phyloP scores from a whole-genome alignment of 2,797 vertebrate species.

The Eulemur rubriventer region DNA sequence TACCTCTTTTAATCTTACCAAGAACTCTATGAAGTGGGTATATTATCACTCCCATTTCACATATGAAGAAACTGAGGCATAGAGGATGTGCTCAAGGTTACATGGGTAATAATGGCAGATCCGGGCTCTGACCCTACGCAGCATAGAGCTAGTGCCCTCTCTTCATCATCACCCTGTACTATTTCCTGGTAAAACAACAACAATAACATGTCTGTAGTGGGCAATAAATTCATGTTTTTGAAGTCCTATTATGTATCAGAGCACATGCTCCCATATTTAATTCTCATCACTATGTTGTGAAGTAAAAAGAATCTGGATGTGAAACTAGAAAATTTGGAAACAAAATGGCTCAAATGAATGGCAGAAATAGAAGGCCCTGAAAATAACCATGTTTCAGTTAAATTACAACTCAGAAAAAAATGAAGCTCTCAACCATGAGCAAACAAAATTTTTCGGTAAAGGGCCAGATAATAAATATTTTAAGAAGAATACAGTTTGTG shows the following conservation, averaged over 20 bases:
- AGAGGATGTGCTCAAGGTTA: neutral
- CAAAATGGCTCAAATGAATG: neutral
- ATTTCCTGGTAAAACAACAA: neutral
- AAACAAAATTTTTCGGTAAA: neutral
- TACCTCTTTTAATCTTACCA: neutral
- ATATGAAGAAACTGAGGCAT: neutral
- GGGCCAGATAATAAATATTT: neutral
- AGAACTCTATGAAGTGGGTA: neutral
- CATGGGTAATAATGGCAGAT: neutral
- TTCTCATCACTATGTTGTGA: neutral
- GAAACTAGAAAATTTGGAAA: neutral
- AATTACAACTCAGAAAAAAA: conserved; percentile 23
- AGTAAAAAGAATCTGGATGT: neutral
- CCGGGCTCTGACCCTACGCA: neutral
- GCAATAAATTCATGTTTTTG: neutral
- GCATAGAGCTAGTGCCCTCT: neutral
- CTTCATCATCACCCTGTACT: neutral
- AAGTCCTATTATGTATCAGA: neutral
- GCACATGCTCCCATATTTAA: neutral
- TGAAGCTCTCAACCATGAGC: neutral
- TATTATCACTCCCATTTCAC: neutral
- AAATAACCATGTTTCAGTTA: neutral
- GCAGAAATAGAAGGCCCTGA: neutral
- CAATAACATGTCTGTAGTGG: neutral
- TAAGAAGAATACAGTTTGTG: neutral